Evolutionary conservation across 1,140 invertebrate genomes (phyloP), one percentile per base, ranked within the genome.

Genomic region (Ceratina japonica): DNA sequence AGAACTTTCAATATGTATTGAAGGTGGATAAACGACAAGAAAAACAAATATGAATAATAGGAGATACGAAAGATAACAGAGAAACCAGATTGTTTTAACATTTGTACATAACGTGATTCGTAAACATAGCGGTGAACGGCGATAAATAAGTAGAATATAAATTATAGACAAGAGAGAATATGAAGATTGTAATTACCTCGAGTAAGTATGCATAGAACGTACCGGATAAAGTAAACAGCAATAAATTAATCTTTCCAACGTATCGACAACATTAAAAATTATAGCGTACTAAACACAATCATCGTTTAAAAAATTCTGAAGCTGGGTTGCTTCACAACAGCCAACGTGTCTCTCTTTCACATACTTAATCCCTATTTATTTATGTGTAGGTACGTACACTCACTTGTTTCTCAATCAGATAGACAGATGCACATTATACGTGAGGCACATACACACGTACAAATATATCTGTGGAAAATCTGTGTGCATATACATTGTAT

Each of bases 261-360:
- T 66, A 24, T 51, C 1, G 64, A 63, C 20, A 13, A 20, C 56
- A 65, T n/a, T 31, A 49, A 66, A 76, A 76, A 70, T 22, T 80
- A 80, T 75, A 80, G 44, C 27, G 16, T 58, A 69, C 62, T 62
- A 20, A 76, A 76, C 79, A 56, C 37, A 69, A 69, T 56, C 65
- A 80, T 80, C 51, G 18, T 80, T 80, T 22, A 63, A 75, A 80
- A 68, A 69, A 62, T 76, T 10, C 22, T 63, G 58, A 63, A 76
- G 63, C 72, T 61, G 22, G 27, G 75, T 77, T 51, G 75, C 71
- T 68, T 61, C 58, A 56, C 49, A 68, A 54, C 18, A 75, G 72
- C 72, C 72, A 80, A 80, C 78, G 78, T 80, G 72, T 79, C 77
- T 68, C 51, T 27, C n/a, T 12, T 16, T 15, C 56, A 61, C 63